Evolutionary conservation across 2,113 vertebrate species (phyloP), one percentile per base, ranked within the genome.

Genomic region (Colistium nudipinnis): DNA sequence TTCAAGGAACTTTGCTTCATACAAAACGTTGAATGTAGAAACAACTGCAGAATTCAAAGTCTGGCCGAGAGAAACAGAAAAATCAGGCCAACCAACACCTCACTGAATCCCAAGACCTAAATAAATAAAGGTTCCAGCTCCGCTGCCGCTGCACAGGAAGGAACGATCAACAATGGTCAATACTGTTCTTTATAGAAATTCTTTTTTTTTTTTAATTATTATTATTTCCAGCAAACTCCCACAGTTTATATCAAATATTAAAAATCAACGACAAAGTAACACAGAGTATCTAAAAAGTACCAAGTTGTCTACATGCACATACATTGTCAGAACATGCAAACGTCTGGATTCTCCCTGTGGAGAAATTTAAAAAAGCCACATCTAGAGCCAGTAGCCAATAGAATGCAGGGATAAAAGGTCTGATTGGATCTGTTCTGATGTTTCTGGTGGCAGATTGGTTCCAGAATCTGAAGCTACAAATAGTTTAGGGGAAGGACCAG

Each of bases 1-100:
- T 95, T 96, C 94, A 95, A 96, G 95, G 94, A 94, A 94, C 93
- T 95, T 96, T 93, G 94, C 93, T 95, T 96, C 94, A 95, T 98
- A 98, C 96, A 98, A 98, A 98, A 98, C 92, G 92, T 88, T 94
- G 91, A 96, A 93, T 94, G 94, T 97, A 98, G 95, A 98, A 97
- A 98, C 95, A 96, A 96, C 88, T 92, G 92, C 94, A 95, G 95
- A 95, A 94, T 96, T 94, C 92, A 96, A 95, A 96, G 93, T 95
- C 92, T 95, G 93, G 92, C 91, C 93, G 94, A 93, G 31, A 22
- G 91, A 93, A 96, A 94, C 93, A 92, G 87, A 82, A 80, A n/a
- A 93, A 88, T 94, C 95, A 95, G 93, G 94, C 95, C 95, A 86
- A 94, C 93, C 94, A 95, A 94, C 92, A 92, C 94, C 84, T 94